phyloP scores from a whole-genome alignment of 2,113 vertebrate species.

The Hydrolagus affinis region DNA sequence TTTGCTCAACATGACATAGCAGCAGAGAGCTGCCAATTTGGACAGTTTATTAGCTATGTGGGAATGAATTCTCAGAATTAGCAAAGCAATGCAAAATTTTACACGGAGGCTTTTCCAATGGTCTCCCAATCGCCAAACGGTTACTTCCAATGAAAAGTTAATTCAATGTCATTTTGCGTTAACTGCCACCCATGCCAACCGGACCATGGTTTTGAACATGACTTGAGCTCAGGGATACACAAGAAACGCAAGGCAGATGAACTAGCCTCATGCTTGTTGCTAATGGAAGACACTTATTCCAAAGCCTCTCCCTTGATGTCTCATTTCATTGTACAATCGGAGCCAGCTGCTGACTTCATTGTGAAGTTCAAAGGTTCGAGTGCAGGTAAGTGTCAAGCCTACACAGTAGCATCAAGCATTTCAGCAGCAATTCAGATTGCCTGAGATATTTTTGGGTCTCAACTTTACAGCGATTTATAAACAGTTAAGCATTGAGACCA shows the following conservation, averaged over 20 bases:
- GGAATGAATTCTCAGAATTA: too few species aligned
- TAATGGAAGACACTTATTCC: neutral
- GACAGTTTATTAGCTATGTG: too few species aligned
- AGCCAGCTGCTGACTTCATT: neutral
- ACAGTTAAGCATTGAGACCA: too few species aligned
- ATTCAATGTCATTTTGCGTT: too few species aligned
- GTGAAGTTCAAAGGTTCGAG: neutral
- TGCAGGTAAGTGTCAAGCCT: neutral
- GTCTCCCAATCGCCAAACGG: too few species aligned
- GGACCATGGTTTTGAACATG: neutral
- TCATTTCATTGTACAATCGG: neutral
- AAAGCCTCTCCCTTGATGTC: neutral
- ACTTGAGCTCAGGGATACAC: too few species aligned
- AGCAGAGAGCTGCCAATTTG: too few species aligned
- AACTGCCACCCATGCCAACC: too few species aligned
- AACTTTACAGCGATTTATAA: neutral
- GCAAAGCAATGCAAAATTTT: too few species aligned
- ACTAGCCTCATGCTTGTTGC: neutral
- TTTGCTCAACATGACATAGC: too few species aligned
- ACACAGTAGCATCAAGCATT: neutral
- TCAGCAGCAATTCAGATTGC: neutral
- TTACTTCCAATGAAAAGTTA: too few species aligned
- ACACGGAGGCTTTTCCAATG: too few species aligned
- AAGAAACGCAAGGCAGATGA: neutral
- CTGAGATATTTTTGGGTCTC: neutral